Base-by-base conservation (phyloP, 2,797 vertebrate species). In the Tarsius wallacei region DNA sequence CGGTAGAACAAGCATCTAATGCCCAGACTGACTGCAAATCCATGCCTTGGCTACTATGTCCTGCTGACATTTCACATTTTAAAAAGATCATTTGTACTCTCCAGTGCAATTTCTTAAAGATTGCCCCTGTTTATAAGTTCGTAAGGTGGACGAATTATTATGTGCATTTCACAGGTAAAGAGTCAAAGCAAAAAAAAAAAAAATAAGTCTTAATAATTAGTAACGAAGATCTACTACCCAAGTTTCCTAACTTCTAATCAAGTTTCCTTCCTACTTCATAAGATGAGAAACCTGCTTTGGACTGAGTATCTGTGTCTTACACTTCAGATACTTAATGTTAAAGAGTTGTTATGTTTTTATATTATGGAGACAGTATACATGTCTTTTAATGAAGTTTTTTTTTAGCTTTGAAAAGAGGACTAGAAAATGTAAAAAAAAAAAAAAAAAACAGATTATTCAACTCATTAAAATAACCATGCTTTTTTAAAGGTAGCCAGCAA, bases 401-500 rank as follows among this genome's bases (percentile, higher is more conserved):
- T 66, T 92, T 93, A 61, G 49, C 19, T 90, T 93, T 94, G 74
- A 76, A 92, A 96, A 87, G 11, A 95, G 22, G 2, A 33, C 24
- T 57, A 33, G 59, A 95, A 96, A 93, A 51, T 70, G 66, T 5
- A 1, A 74, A 88, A 36, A 87, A 92, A 1, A 74, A 88, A 36
- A 87, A 92, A 74, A 90, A 7, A 61, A 95, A 88, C 57, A 85
- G 36, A 93, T 74, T 89, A 64, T 63, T 96, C 53, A 81, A 17
- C 87, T 96, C 78, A 84, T 91, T 95, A 84, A 95, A 98, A 95
- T 82, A 94, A 31, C 66, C 19, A 53, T 47, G 68, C 61, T 95
- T 87, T 93, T 92, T 96, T 96, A 95, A 94, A 96, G 80, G 89
- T 90, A 94, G 84, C 80, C 74, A 87, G 83, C 90, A 91, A 96